Percentiles rank a stretch among this genome's conserved stretches.
phyloP scores from a whole-genome alignment of 2,888 invertebrate genomes.

The Dicranocentrus wangi region DNA sequence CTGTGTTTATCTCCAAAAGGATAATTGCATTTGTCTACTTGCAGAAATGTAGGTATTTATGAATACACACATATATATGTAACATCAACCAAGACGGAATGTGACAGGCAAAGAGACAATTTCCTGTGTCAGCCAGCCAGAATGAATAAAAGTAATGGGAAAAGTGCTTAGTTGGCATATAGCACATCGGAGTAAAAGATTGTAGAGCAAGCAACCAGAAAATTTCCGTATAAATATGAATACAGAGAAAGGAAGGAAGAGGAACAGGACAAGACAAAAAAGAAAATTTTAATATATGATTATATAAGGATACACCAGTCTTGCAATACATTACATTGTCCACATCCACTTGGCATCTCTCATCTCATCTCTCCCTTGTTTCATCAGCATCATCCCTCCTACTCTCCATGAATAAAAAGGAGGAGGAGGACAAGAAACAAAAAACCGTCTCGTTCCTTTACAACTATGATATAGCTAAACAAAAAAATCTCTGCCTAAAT shows the following conservation, averaged over 20 bases:
- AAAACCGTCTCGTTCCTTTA: not conserved
- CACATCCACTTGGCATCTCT: too few species aligned
- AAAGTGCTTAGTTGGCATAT: not conserved
- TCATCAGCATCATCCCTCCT: not conserved
- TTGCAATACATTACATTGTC: too few species aligned
- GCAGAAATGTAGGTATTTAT: not conserved
- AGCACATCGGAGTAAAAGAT: not conserved
- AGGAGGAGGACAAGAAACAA: not conserved
- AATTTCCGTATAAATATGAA: conserved; percentile 1
- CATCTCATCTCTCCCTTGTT: not conserved
- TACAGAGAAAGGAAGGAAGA: not conserved
- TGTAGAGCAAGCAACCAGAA: conserved; percentile 11
- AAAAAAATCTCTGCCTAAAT: conserved; percentile 45
- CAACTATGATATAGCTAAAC: too few species aligned
- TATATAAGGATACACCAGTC: too few species aligned
- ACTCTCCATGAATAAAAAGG: not conserved
- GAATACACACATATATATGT: too few species aligned
- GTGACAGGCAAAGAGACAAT: conserved; percentile 23
- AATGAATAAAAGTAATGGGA: conserved; percentile 2
- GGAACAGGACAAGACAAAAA: too few species aligned
- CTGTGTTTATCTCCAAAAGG: not conserved
- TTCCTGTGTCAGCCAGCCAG: conserved; percentile 20
- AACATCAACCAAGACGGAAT: not conserved
- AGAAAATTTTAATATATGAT: too few species aligned
- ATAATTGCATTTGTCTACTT: conserved; percentile 10